phyloP scores from a whole-genome alignment of 2,888 invertebrate genomes.

The Pinctada fucata region DNA sequence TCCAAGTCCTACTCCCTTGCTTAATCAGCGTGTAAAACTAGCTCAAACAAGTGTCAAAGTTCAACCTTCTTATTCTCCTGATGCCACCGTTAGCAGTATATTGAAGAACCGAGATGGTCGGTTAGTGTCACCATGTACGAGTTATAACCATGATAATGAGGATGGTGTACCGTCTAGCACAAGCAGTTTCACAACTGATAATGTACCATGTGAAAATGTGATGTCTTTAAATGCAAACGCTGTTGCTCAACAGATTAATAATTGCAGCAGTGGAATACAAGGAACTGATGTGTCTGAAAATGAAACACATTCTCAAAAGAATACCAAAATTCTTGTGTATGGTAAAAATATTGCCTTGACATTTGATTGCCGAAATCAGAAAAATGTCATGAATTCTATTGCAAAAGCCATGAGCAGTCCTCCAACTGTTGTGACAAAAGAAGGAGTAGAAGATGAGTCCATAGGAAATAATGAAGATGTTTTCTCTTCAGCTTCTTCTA shows the following conservation, averaged over 20 bases:
- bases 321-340: slow-evolving; percentile 39
- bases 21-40: not conserved
- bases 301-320: slow-evolving; percentile 23
- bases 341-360: slow-evolving; percentile 41
- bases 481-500: no score
- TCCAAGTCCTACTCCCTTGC: not conserved
- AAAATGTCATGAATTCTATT: slow-evolving; percentile 21
- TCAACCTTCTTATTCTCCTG: not conserved
- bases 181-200: not conserved
- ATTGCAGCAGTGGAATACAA: not conserved
- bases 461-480: not conserved
- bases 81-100: not conserved
- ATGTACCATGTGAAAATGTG: slow-evolving; percentile 2
- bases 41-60: not conserved
- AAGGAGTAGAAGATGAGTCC: not conserved
- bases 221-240: not conserved
- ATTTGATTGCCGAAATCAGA: slow-evolving; percentile 36
- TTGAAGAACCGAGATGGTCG: not conserved
- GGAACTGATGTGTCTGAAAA: not conserved
- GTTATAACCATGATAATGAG: not conserved
- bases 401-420: slow-evolving; percentile 23
- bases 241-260: not conserved
- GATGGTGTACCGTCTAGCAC: not conserved
- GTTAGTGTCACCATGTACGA: no score
- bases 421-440: not conserved